A percentile compares a stretch with the other conserved stretches of the same genome.
phyloP scores from a whole-genome alignment of 2,797 vertebrate genomes.

The Pseudochromis fuscus region DNA sequence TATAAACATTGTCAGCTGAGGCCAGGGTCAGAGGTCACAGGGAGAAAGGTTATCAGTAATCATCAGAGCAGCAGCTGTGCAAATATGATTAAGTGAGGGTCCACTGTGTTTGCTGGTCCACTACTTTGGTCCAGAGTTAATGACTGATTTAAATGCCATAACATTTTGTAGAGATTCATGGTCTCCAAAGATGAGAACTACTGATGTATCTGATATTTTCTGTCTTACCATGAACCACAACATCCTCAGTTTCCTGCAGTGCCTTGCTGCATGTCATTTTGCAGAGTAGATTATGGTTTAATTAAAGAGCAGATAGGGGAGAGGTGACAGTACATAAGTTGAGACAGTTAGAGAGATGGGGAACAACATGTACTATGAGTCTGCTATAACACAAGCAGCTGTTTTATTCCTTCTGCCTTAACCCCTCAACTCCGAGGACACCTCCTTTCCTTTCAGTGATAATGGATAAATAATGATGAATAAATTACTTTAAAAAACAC shows the following conservation, averaged over 20 bases:
- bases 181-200: background rate
- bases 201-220: background rate
- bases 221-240: background rate
- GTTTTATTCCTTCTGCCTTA: too few relatives aligned
- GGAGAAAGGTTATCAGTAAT: slow-evolving; percentile 44
- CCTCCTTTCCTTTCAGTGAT: too few relatives aligned
- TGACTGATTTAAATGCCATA: background rate
- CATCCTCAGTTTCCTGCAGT: background rate
- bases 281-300: background rate
- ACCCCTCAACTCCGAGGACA: background rate
- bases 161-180: background rate
- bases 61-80: slow-evolving; percentile 15
- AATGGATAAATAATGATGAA: too few relatives aligned
- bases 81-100: too few relatives aligned
- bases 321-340: background rate
- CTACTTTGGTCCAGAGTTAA: background rate
- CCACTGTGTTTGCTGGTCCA: background rate
- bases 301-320: too few relatives aligned
- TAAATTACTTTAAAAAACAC: too few relatives aligned
- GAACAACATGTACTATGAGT: background rate
- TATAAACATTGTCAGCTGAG: slow-evolving; percentile 43
- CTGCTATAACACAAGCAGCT: too few relatives aligned
- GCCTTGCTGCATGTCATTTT: too few relatives aligned
- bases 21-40: slow-evolving; percentile 39
- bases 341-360: background rate